Evolutionary conservation across 2,113 vertebrate species (phyloP), one percentile per base, ranked within the genome.

Genomic region (Rhabdomys dilectus): DNA sequence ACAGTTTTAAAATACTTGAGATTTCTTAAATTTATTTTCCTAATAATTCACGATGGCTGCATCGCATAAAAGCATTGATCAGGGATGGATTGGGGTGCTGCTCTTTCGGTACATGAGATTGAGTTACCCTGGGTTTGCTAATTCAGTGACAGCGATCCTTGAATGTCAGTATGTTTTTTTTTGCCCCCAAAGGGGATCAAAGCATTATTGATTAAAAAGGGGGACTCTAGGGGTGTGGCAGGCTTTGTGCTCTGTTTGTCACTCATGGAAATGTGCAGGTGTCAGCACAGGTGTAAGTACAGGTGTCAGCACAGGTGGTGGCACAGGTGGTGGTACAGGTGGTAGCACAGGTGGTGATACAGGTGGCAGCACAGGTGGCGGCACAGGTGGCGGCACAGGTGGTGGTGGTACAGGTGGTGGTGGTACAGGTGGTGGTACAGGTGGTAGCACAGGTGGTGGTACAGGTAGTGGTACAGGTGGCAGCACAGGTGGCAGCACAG

Each of bases 1-100:
- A 21, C 2, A n/a, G 58, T 24, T 96, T 96, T 75, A 53, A 72
- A 78, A 80, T n/a, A 72, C 84, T 88, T 53, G 21, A 31, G 34
- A n/a, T 62, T 91, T 70, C 34, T 92, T 84, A 16, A 84, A 4
- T 88, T 76, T 42, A 68, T 90, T 90, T 92, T 89, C 53, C 66
- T 91, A 39, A 66, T 88, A 51, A 75, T 87, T 92, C n/a, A 45
- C 26, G 45, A 89, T 91, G 51, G 56, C 82, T 75, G 4, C 24
- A 51, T 82, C 60, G 82, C 95, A 68, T 24, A 64, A 78, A 64
- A 91, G 60, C 80, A 56, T 56, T 22, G 39, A 56, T 73, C 88
- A 56, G n/a, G 26, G 66, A 64, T 5, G 9, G 89, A 34, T 22
- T 82, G 13, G 26, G 36, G 51, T 39, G 31, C 21, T 1, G 34